Percentiles rank a stretch among this genome's conserved stretches.
Evolutionary conservation across 2,888 invertebrate genomes (phyloP).

Genomic region (Cacoxenus indagator): DNA sequence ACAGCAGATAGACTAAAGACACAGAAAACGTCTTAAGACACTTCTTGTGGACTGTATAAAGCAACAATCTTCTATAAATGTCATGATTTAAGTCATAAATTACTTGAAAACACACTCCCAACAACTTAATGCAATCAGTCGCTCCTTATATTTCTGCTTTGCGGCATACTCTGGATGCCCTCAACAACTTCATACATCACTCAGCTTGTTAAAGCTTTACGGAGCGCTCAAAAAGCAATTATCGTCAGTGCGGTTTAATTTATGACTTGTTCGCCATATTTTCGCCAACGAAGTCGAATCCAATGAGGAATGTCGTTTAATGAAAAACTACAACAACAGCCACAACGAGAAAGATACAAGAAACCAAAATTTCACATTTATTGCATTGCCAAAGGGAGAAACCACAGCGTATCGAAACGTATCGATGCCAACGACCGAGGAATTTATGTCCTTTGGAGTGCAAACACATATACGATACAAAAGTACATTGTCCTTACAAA

Average conservation of each 20-base stretch:
- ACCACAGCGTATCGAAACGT: neutral
- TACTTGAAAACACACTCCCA: too few relatives aligned
- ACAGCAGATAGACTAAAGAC: too few relatives aligned
- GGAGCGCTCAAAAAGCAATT: neutral
- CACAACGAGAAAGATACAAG: neutral
- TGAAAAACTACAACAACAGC: neutral
- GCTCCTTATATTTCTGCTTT: neutral
- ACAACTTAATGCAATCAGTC: too few relatives aligned
- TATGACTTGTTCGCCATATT: conserved; percentile 10
- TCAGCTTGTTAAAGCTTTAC: neutral
- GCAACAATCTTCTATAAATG: too few relatives aligned
- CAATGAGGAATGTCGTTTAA: neutral
- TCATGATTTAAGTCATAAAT: too few relatives aligned
- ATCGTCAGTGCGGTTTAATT: conserved; percentile 13
- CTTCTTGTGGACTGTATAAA: too few relatives aligned
- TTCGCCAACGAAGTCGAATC: neutral
- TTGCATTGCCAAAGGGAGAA: neutral
- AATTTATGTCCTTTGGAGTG: neutral
- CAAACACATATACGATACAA: neutral
- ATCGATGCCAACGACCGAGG: neutral
- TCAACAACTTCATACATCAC: neutral
- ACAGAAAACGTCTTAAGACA: too few relatives aligned
- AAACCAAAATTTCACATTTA: neutral
- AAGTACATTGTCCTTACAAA: neutral
- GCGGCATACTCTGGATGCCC: neutral